phyloP scores from a whole-genome alignment of 1,140 invertebrate genomes.

The Drosophila mojavensis region DNA sequence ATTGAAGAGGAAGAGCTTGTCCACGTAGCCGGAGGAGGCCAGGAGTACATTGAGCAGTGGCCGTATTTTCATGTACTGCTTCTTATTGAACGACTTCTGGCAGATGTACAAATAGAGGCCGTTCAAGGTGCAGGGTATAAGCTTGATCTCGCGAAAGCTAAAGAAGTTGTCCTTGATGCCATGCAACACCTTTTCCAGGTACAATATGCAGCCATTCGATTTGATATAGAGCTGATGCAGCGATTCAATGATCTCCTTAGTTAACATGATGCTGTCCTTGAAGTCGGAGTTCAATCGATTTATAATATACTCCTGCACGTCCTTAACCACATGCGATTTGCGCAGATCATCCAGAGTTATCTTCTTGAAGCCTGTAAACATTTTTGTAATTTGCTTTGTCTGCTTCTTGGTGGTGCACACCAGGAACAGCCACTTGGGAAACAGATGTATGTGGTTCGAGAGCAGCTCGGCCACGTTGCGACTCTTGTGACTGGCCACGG shows the following conservation, averaged over 20 bases:
- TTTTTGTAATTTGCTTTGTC: slow-evolving; percentile 92
- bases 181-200: slow-evolving; percentile 96
- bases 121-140: slow-evolving; percentile 97
- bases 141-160: slow-evolving; percentile 91
- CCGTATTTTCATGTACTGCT: slow-evolving; percentile 92
- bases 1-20: slow-evolving; percentile 91
- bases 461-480: slow-evolving; percentile 93
- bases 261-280: slow-evolving; percentile 83
- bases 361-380: slow-evolving; percentile 98
- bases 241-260: slow-evolving; percentile 94
- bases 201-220: slow-evolving; percentile 97
- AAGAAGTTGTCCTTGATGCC: slow-evolving; percentile 97
- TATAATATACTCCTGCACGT: slow-evolving; percentile 97
- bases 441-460: slow-evolving; percentile 94
- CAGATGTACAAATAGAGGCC: slow-evolving; percentile 97
- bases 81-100: slow-evolving; percentile 94
- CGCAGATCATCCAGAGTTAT: slow-evolving; percentile 95
- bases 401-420: slow-evolving; percentile 95
- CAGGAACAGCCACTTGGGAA: slow-evolving; percentile 96
- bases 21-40: slow-evolving; percentile 93
- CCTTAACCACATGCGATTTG: slow-evolving; percentile 94
- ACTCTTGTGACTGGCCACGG: slow-evolving; percentile 85
- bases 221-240: slow-evolving; percentile 98
- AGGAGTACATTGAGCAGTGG: slow-evolving; percentile 94
- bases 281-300: slow-evolving; percentile 93